Conservation (phyloP, 2,113 vertebrate species). For the Ascaphus truei region DNA sequence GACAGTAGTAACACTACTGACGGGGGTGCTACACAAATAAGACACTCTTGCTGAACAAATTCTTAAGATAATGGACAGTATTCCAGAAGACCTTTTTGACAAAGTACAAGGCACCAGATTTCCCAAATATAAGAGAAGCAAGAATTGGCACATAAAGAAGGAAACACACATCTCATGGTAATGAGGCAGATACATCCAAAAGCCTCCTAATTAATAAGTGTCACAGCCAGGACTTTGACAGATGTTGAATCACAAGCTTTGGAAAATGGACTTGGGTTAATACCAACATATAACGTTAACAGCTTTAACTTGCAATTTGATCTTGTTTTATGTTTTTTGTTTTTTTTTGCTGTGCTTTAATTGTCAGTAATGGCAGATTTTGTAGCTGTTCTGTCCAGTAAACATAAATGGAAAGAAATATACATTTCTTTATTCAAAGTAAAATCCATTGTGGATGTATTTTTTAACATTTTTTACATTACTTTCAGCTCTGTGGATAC, state of each 20-base stretch:
- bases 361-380: neutral
- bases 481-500: no score
- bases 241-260: constrained; percentile 32
- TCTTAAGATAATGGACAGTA: neutral
- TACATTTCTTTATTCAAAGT: no score
- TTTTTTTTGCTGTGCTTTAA: neutral
- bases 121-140: neutral
- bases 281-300: constrained; percentile 10
- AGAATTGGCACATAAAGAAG: neutral
- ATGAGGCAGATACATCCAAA: constrained; percentile 26
- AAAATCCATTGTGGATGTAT: no score
- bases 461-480: no score
- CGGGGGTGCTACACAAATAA: no score
- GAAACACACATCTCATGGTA: constrained; percentile 19
- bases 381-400: neutral
- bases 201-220: constrained; percentile 28
- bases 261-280: constrained; percentile 30
- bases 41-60: no score
- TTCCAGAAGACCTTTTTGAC: neutral
- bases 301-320: constrained; percentile 1
- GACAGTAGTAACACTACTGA: no score
- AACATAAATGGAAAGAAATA: neutral
- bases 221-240: neutral
- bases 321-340: constrained; percentile 13
- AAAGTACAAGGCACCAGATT: neutral